Evolutionary conservation across 2,888 invertebrate genomes (phyloP).

Genomic region (Tipula vernalis): DNA sequence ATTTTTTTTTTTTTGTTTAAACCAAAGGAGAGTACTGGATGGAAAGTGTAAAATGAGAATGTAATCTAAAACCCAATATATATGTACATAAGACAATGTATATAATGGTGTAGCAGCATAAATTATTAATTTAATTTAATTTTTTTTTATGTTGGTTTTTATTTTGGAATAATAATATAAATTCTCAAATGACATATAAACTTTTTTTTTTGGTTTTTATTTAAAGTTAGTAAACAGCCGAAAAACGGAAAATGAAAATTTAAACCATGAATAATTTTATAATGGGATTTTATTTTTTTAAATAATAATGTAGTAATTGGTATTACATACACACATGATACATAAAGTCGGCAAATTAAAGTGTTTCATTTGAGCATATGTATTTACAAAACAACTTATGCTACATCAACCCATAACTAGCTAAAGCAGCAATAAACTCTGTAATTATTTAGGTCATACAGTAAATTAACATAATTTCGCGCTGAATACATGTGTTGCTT

Average conservation of each 20-base stretch:
- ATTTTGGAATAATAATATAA: neutral
- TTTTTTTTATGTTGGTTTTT: neutral
- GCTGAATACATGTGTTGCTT: neutral
- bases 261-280: neutral
- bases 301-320: neutral
- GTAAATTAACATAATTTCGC: neutral
- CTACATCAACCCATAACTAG: neutral
- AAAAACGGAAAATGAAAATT: neutral
- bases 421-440: neutral
- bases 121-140: neutral
- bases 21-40: neutral
- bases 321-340: neutral
- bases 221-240: neutral
- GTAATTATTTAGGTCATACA: neutral
- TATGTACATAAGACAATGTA: neutral
- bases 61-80: neutral
- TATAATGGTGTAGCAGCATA: neutral
- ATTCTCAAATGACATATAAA: neutral
- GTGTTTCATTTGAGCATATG: neutral
- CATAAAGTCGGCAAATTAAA: neutral
- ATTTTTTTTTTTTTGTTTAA: neutral
- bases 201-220: neutral
- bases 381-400: neutral
- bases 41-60: neutral
- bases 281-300: neutral